These are phyloP conservation scores for Polymixis lichenea DNA, from an alignment of 2,888 invertebrate species.

Conservation along the genomic window DNA sequence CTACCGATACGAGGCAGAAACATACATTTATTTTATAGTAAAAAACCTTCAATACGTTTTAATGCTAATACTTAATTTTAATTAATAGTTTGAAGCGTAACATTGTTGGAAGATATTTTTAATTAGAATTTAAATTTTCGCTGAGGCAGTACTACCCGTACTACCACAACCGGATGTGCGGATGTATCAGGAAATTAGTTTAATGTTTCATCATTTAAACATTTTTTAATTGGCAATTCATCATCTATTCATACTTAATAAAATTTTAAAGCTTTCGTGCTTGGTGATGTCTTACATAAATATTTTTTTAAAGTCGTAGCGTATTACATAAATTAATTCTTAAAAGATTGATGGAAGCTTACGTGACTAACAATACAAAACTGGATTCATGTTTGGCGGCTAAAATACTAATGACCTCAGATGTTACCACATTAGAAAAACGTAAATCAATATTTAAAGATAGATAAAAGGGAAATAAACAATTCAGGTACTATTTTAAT, in stretches of 20 bases:
- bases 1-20: too few species aligned
- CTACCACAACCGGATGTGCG: not conserved
- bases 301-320: not conserved
- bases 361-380: slow-evolving; percentile 7
- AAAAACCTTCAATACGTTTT: too few species aligned
- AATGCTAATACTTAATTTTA: not conserved
- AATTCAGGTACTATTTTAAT: not conserved
- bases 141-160: not conserved
- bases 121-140: not conserved
- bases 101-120: not conserved
- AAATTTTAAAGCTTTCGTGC: not conserved
- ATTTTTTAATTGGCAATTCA: slow-evolving; percentile 10
- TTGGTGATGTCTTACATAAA: not conserved
- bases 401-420: slow-evolving; percentile 25
- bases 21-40: too few species aligned
- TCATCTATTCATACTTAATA: not conserved
- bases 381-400: slow-evolving; percentile 38
- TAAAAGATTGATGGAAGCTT: not conserved
- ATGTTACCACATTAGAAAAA: not conserved
- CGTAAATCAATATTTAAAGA: not conserved
- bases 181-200: slow-evolving; percentile 12
- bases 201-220: not conserved
- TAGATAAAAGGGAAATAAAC: not conserved
- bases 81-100: too few species aligned
- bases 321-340: too few species aligned